phyloP scores from a whole-genome alignment of 2,888 invertebrate genomes.

The Griposia aprilina region DNA sequence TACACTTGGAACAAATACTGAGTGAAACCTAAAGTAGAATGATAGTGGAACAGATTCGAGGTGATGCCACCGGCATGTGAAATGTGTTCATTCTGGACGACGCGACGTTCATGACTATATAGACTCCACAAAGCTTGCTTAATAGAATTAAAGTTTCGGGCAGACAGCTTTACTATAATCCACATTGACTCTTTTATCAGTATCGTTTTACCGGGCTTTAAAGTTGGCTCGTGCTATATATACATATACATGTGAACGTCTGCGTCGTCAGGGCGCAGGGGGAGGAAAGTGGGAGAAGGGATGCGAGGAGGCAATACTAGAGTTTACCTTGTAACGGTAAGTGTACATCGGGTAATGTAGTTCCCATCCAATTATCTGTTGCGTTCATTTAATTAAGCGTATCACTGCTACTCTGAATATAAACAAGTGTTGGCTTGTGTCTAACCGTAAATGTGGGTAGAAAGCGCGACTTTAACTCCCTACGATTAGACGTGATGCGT shows the following conservation, averaged over 20 bases:
- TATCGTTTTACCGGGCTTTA: constrained; percentile 47
- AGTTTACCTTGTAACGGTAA: constrained; percentile 47
- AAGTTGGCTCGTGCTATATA: constrained; percentile 43
- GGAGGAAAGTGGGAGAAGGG: constrained; percentile 32
- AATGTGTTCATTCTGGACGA: constrained; percentile 22
- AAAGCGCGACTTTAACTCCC: constrained; percentile 77
- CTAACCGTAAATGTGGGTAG: constrained; percentile 77
- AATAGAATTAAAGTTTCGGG: constrained; percentile 49
- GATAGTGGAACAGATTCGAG: constrained; percentile 16
- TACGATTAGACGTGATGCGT: constrained; percentile 67
- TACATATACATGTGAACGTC: constrained; percentile 19
- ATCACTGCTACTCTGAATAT: constrained; percentile 55
- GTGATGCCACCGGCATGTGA: background rate
- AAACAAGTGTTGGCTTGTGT: constrained; percentile 69
- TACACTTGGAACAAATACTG: constrained; percentile 11
- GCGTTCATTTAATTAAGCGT: constrained; percentile 67
- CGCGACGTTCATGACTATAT: constrained; percentile 25
- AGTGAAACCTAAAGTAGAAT: constrained; percentile 10
- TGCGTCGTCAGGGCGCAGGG: constrained; percentile 12
- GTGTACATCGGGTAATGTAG: constrained; percentile 28
- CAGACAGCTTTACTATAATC: constrained; percentile 49
- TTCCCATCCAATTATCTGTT: constrained; percentile 60
- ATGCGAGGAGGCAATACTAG: constrained; percentile 12
- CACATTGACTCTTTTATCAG: constrained; percentile 49
- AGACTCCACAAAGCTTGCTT: constrained; percentile 46